These are phyloP conservation scores for Chaetodon trifascialis DNA, from an alignment of 2,113 vertebrate genomes.

Conservation along the genomic window DNA sequence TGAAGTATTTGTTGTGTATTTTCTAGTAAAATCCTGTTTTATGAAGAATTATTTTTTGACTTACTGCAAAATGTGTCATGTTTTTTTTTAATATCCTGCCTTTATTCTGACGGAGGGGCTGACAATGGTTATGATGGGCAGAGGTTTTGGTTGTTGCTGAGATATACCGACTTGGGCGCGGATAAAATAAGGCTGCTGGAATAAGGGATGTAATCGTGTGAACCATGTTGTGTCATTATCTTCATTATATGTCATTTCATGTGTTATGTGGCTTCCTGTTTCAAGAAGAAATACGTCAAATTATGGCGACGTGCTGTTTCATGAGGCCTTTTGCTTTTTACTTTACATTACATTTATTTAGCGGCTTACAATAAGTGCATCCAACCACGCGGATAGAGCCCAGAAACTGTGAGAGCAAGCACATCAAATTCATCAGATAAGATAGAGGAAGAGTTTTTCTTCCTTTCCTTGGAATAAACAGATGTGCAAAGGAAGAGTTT, in stretches of 20 bases:
- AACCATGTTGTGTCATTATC: neutral
- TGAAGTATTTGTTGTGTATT: neutral
- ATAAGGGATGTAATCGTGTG: neutral
- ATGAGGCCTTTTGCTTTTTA: neutral
- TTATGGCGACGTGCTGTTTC: neutral
- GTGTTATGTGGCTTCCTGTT: neutral
- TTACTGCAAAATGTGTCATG: no score
- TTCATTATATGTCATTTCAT: slow-evolving; percentile 26
- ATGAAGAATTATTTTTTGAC: neutral
- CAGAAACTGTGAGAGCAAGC: no score
- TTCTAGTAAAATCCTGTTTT: neutral
- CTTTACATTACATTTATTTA: no score
- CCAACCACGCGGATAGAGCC: no score
- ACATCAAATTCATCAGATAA: no score
- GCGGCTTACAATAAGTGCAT: no score
- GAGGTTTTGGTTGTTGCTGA: neutral
- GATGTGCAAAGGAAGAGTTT: no score
- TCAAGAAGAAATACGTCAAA: neutral
- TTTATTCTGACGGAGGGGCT: neutral
- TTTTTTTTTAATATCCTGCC: neutral
- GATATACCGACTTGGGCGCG: neutral
- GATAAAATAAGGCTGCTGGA: slow-evolving; percentile 2
- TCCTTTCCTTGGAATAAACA: no score
- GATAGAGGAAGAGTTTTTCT: no score
- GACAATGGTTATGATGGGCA: neutral